Conservation (phyloP, 2,113 vertebrate species). For the Scatophagus argus region DNA sequence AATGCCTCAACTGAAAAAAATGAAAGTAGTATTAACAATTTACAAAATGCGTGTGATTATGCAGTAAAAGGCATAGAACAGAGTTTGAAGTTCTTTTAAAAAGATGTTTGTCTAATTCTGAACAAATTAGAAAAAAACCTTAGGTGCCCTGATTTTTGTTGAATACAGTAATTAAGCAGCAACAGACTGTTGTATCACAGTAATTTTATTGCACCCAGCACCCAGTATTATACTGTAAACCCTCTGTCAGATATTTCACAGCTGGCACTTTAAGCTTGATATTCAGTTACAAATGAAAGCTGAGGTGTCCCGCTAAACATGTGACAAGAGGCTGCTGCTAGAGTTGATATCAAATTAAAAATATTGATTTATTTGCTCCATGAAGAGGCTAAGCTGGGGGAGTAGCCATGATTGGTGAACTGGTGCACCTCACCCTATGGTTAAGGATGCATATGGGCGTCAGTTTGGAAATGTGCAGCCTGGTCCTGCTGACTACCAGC, state of each 20-base stretch:
- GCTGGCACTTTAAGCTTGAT: too few species aligned
- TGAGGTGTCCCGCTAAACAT: not conserved
- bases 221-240: not conserved
- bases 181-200: too few species aligned
- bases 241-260: too few species aligned
- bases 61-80: not conserved
- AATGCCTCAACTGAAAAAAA: too few species aligned
- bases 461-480: constrained; percentile 49
- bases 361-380: constrained; percentile 51
- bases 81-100: not conserved
- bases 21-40: too few species aligned
- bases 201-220: not conserved
- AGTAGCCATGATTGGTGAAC: constrained; percentile 51
- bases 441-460: constrained; percentile 34
- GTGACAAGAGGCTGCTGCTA: not conserved
- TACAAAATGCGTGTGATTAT: too few species aligned
- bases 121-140: too few species aligned
- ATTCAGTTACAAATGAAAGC: constrained; percentile 22
- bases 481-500: constrained; percentile 73
- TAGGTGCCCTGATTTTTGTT: too few species aligned
- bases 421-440: constrained; percentile 31
- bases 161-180: too few species aligned
- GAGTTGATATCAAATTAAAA: constrained; percentile 35
- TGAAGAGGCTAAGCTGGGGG: constrained; percentile 12
- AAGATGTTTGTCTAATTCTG: too few species aligned